Conservation (phyloP, 2,797 vertebrate species). For the Adrianichthys oophorus region DNA sequence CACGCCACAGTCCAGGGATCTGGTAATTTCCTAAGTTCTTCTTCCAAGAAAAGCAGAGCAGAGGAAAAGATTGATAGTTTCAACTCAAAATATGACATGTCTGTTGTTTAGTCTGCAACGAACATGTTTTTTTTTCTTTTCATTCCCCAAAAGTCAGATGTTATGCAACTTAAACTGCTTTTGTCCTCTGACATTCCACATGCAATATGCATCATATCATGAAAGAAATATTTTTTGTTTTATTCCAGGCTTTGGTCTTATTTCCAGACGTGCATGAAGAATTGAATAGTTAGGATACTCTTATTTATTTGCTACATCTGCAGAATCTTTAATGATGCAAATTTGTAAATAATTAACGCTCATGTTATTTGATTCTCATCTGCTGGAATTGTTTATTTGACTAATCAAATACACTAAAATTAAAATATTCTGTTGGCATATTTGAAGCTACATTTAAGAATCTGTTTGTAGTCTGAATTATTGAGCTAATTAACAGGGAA, state of each 20-base stretch:
- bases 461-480: conserved; percentile 1
- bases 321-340: conserved; percentile 43
- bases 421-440: conserved; percentile 17
- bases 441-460: conserved; percentile 5
- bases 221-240: background rate
- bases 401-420: conserved; percentile 32
- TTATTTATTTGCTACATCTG: conserved; percentile 37
- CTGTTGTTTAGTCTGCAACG: conserved; percentile 5
- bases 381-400: conserved; percentile 27
- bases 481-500: background rate
- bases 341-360: conserved; percentile 60
- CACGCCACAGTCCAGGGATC: conserved; percentile 33
- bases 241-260: conserved; percentile 16
- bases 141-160: background rate
- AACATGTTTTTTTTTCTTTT: conserved; percentile 14
- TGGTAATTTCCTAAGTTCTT: conserved; percentile 47
- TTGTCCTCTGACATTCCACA: conserved; percentile 3
- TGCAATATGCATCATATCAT: conserved; percentile 10
- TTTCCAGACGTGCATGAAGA: conserved; percentile 22
- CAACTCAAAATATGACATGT: conserved; percentile 24
- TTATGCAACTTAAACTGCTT: conserved; percentile 9
- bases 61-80: conserved; percentile 14
- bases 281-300: conserved; percentile 7
- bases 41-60: conserved; percentile 8
- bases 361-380: conserved; percentile 30